A percentile compares a stretch with the other conserved stretches of the same genome.
These are phyloP conservation scores for Neoniphon sammara DNA, from an alignment of 2,797 vertebrate genomes.

Conservation along the genomic window DNA sequence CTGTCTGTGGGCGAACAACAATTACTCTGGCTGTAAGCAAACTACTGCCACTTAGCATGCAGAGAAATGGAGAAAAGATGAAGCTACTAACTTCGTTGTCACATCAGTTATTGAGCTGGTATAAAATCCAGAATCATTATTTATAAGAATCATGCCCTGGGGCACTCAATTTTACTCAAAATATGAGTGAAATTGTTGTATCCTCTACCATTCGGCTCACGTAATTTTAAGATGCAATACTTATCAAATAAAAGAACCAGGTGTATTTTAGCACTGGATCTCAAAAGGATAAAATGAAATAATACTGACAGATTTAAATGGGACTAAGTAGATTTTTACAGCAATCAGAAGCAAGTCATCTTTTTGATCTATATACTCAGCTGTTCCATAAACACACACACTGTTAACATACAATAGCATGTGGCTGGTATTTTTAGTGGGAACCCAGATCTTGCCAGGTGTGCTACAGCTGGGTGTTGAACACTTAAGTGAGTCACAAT, in stretches of 20 bases:
- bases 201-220: neutral
- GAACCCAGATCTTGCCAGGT: constrained; percentile 58
- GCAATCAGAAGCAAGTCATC: neutral
- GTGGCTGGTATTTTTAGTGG: constrained; percentile 51
- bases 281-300: neutral
- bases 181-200: constrained; percentile 20
- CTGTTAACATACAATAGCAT: constrained; percentile 27
- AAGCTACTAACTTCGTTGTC: neutral
- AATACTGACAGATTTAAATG: constrained; percentile 8
- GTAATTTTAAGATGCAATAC: constrained; percentile 9
- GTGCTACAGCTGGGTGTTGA: constrained; percentile 61
- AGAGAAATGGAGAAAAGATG: constrained; percentile 12
- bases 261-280: neutral
- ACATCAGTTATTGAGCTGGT: neutral
- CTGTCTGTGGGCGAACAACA: too few relatives aligned
- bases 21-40: neutral
- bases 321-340: neutral
- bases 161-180: constrained; percentile 18
- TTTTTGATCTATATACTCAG: constrained; percentile 17
- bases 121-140: constrained; percentile 16
- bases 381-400: constrained; percentile 32
- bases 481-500: constrained; percentile 47
- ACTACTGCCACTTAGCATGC: neutral
- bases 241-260: constrained; percentile 24
- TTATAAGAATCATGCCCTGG: constrained; percentile 30